Percentiles rank a stretch among this genome's conserved stretches.
Evolutionary conservation across 1,140 invertebrate genomes (phyloP).

Genomic region (Ephestia elutella): DNA sequence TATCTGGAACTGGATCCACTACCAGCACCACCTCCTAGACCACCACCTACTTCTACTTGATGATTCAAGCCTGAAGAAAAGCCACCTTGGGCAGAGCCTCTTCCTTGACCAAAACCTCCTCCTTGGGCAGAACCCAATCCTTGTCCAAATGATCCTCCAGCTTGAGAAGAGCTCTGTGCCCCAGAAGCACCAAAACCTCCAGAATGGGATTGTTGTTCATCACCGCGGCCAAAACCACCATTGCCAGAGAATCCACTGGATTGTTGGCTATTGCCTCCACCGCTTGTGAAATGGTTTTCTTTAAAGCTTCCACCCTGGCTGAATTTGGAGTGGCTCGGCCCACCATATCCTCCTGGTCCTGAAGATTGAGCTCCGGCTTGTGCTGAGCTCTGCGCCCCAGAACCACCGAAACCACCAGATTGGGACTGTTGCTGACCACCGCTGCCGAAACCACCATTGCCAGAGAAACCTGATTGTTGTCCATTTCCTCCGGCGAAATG

Average conservation of each 20-base stretch:
- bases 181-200: neutral
- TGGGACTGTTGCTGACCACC: neutral
- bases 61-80: neutral
- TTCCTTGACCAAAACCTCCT: neutral
- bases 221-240: constrained; percentile 1
- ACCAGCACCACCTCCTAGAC: constrained; percentile 4
- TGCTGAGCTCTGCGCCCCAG: neutral
- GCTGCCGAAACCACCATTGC: constrained; percentile 9
- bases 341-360: constrained; percentile 3
- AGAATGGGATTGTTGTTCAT: constrained; percentile 1
- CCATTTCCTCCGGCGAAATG: constrained; percentile 11
- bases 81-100: neutral
- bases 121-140: neutral
- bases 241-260: constrained; percentile 11
- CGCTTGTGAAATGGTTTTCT: neutral
- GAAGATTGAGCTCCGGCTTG: constrained; percentile 9
- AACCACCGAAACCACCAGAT: neutral
- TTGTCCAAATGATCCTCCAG: neutral
- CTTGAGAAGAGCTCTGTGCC: neutral
- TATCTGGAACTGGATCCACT: neutral
- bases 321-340: neutral
- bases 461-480: constrained; percentile 9
- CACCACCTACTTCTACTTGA: neutral
- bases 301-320: neutral
- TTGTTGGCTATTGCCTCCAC: neutral